Evolutionary conservation across 2,113 vertebrate genomes (phyloP).

Genomic region (Lethenteron reissneri): DNA sequence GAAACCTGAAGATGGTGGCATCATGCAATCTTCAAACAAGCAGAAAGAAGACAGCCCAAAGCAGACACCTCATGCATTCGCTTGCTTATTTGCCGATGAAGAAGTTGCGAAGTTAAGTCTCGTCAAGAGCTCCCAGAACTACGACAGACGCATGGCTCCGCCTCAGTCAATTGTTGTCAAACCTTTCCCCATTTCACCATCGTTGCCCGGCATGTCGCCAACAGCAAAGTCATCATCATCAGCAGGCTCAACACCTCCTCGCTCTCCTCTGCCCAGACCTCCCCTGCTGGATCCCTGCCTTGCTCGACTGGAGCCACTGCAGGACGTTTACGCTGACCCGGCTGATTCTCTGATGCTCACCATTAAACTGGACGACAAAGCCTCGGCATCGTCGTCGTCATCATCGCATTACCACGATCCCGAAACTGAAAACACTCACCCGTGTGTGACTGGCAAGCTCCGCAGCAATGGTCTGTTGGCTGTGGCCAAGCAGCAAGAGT

Average conservation of each 20-base stretch:
- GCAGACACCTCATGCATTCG: too few relatives aligned
- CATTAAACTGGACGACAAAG: background rate
- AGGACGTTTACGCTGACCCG: background rate
- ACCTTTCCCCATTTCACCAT: background rate
- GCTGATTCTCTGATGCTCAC: background rate
- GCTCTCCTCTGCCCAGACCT: background rate
- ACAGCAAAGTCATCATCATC: slow-evolving; percentile 4
- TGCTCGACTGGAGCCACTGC: background rate
- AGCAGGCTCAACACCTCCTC: background rate
- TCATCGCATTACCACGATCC: too few relatives aligned
- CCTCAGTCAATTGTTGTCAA: background rate
- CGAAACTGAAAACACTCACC: too few relatives aligned
- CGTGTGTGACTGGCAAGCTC: too few relatives aligned
- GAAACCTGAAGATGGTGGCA: background rate
- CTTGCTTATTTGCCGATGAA: background rate
- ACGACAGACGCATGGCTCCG: background rate
- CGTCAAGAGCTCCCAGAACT: background rate
- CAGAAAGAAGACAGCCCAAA: too few relatives aligned
- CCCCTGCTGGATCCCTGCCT: background rate
- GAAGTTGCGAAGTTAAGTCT: slow-evolving; percentile 1
- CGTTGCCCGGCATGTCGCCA: slow-evolving; percentile 1
- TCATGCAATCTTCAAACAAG: too few relatives aligned
- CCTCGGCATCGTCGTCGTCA: background rate
- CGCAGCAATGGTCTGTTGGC: background rate
- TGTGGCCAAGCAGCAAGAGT: background rate